phyloP scores from a whole-genome alignment of 2,888 invertebrate species.

The Scrobipalpa atriplicella region DNA sequence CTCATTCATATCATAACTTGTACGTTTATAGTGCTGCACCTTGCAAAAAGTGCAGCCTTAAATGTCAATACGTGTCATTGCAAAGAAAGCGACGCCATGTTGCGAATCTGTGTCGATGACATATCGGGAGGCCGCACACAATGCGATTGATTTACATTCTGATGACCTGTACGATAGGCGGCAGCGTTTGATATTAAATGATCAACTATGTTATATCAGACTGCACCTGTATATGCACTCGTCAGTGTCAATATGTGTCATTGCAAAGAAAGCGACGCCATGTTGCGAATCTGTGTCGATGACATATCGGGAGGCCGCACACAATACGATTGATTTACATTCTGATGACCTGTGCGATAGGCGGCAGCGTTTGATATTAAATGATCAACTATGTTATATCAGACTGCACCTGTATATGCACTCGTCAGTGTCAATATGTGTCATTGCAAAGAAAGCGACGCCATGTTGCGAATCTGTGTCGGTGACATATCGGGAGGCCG shows the following conservation, averaged over 20 bases:
- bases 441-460: not conserved
- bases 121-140: slow-evolving; percentile 43
- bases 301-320: slow-evolving; percentile 42
- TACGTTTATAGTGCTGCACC: slow-evolving; percentile 14
- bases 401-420: not conserved
- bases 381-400: not conserved
- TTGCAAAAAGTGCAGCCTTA: slow-evolving; percentile 35
- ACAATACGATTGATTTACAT: slow-evolving; percentile 34
- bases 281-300: slow-evolving; percentile 38
- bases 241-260: not conserved
- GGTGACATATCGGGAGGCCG: slow-evolving; percentile 43
- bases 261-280: not conserved
- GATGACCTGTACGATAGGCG: not conserved
- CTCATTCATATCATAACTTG: slow-evolving; percentile 19
- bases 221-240: not conserved
- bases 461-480: slow-evolving; percentile 36
- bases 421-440: not conserved
- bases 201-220: not conserved
- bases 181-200: not conserved
- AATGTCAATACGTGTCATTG: slow-evolving; percentile 28
- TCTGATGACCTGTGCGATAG: slow-evolving; percentile 2
- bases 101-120: slow-evolving; percentile 46
- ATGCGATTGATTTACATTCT: slow-evolving; percentile 27
- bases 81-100: slow-evolving; percentile 40
- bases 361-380: not conserved